A percentile compares a stretch with the other conserved stretches of the same genome.
phyloP scores from a whole-genome alignment of 2,113 vertebrate genomes.

The Sinocyclocheilus rhinocerous region DNA sequence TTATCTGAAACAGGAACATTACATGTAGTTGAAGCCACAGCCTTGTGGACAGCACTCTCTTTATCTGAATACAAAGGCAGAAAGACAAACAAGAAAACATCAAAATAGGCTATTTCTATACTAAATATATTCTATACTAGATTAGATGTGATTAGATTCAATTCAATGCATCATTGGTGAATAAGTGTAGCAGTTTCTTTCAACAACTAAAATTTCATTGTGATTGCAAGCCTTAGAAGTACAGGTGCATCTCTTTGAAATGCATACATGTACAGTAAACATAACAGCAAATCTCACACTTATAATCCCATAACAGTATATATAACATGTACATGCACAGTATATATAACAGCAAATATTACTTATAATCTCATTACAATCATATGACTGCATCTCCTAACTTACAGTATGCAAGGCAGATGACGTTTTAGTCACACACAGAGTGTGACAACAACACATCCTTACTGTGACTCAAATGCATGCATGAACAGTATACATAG shows the following conservation, averaged over 20 bases:
- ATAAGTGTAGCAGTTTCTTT: background rate
- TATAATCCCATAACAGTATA: too few species aligned
- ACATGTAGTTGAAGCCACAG: background rate
- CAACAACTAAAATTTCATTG: background rate
- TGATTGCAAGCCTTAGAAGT: too few species aligned
- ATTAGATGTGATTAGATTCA: background rate
- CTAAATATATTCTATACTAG: too few species aligned
- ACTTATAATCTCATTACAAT: background rate
- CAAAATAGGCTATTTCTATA: background rate
- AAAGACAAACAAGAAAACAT: background rate
- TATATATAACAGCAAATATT: background rate
- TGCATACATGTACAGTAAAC: background rate
- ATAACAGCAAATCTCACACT: background rate
- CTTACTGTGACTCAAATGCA: background rate
- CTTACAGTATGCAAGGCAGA: constrained; percentile 33
- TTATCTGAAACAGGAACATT: background rate
- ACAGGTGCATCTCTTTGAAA: too few species aligned
- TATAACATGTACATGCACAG: background rate
- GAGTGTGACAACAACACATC: background rate
- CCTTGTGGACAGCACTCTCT: background rate
- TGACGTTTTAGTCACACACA: constrained; percentile 24
- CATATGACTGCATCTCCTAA: constrained; percentile 51
- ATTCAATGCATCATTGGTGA: background rate
- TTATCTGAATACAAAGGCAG: background rate
- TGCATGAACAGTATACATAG: background rate